Evolutionary conservation across 2,888 invertebrate species (phyloP).

Genomic region (Dicyrtomina minuta): DNA sequence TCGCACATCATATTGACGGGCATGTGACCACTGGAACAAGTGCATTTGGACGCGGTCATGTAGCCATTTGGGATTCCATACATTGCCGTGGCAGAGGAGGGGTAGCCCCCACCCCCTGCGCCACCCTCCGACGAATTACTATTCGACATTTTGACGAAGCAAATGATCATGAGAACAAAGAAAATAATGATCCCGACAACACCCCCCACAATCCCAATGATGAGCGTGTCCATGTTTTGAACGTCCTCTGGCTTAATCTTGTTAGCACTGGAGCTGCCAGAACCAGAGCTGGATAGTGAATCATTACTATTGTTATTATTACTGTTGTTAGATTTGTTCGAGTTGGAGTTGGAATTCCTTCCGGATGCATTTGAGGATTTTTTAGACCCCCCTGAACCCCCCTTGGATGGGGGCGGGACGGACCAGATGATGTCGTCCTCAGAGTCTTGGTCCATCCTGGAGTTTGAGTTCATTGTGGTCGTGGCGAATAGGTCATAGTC

Average conservation of each 20-base stretch:
- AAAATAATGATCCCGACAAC: slow-evolving; percentile 88
- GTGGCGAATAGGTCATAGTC: slow-evolving; percentile 33
- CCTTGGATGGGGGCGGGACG: too few relatives aligned
- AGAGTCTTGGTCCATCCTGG: slow-evolving; percentile 67
- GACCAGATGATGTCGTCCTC: slow-evolving; percentile 91
- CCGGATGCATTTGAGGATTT: too few relatives aligned
- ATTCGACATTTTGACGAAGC: slow-evolving; percentile 76
- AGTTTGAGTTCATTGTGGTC: slow-evolving; percentile 53
- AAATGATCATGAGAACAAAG: slow-evolving; percentile 77
- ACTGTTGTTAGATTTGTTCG: too few relatives aligned
- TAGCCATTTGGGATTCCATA: slow-evolving; percentile 55
- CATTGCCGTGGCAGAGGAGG: slow-evolving; percentile 57
- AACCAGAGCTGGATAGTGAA: too few relatives aligned
- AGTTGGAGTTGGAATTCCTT: too few relatives aligned
- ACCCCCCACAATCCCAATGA: slow-evolving; percentile 91
- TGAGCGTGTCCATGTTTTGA: slow-evolving; percentile 85
- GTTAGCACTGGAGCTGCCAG: too few relatives aligned
- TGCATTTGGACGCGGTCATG: slow-evolving; percentile 51
- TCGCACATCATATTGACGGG: slow-evolving; percentile 61
- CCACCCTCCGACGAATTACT: slow-evolving; percentile 59
- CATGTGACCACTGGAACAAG: slow-evolving; percentile 53
- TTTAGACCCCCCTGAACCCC: too few relatives aligned
- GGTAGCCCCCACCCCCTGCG: slow-evolving; percentile 5
- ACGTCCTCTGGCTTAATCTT: slow-evolving; percentile 65
- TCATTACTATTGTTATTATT: too few relatives aligned